A percentile compares a stretch with the other conserved stretches of the same genome.
These are phyloP conservation scores for Minunthozetes semirufus DNA, from an alignment of 2,888 invertebrate genomes.

Conservation along the genomic window DNA sequence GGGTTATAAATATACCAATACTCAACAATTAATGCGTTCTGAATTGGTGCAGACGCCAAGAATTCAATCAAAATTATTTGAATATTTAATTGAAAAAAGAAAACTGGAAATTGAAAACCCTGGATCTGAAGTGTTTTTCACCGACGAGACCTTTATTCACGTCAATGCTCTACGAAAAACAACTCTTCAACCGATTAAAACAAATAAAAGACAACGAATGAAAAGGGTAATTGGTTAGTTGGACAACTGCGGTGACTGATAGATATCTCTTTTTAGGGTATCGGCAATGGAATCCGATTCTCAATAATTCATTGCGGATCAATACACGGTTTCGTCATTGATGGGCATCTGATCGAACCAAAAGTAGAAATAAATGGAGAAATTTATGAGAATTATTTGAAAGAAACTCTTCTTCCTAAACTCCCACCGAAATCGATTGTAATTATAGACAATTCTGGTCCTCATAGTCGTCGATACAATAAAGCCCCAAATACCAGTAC, in stretches of 20 bases:
- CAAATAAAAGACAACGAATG: not conserved
- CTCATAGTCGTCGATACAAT: not conserved
- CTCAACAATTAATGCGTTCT: not conserved
- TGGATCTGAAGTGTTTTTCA: not conserved
- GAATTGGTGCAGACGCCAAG: not conserved
- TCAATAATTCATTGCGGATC: not conserved
- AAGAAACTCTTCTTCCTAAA: not conserved
- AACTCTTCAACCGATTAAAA: not conserved
- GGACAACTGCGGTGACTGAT: no score
- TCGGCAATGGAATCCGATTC: not conserved
- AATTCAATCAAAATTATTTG: not conserved
- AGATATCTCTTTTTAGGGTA: no score
- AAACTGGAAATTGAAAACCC: not conserved
- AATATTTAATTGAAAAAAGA: constrained; percentile 3
- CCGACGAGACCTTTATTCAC: not conserved
- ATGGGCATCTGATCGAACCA: not conserved
- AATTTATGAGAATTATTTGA: not conserved
- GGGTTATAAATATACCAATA: not conserved
- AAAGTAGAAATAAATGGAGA: not conserved
- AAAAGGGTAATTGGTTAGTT: no score
- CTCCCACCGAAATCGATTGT: not conserved
- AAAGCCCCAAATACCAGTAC: not conserved
- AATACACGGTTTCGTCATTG: not conserved
- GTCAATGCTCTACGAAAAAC: not conserved
- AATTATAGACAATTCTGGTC: not conserved